These are phyloP conservation scores for Formica exsecta DNA, from an alignment of 1,140 invertebrate genomes.

Conservation along the genomic window DNA sequence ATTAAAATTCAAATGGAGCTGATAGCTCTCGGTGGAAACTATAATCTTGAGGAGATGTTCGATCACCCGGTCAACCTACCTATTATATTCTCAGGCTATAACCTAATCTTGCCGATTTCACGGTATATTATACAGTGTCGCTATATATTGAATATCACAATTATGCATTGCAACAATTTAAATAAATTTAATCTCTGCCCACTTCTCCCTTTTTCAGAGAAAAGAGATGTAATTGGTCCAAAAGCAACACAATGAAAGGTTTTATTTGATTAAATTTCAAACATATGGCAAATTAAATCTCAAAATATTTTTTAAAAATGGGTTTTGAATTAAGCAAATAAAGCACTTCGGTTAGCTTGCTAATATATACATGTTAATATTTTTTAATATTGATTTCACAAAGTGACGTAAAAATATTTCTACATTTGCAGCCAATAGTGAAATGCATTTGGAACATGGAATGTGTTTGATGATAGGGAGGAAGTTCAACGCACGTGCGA, in stretches of 20 bases:
- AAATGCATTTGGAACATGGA: background rate
- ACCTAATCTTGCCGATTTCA: conserved; percentile 14
- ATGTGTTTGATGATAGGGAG: background rate
- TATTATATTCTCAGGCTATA: conserved; percentile 42
- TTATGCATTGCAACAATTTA: background rate
- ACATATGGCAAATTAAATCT: background rate
- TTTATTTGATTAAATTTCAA: background rate
- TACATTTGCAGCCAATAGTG: too few relatives aligned
- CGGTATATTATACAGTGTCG: background rate
- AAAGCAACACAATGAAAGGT: background rate
- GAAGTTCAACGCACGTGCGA: background rate
- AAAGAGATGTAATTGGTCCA: conserved; percentile 9
- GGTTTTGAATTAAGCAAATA: background rate
- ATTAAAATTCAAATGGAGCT: conserved; percentile 67
- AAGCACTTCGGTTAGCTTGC: background rate
- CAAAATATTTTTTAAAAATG: too few relatives aligned
- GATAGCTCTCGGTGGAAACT: conserved; percentile 47
- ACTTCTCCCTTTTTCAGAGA: background rate
- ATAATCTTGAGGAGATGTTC: conserved; percentile 60
- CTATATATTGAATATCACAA: background rate
- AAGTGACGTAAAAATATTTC: background rate
- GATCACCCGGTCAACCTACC: conserved; percentile 39
- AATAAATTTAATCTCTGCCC: background rate
- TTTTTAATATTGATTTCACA: background rate
- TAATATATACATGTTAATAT: background rate